Base-by-base conservation (phyloP, 1,140 invertebrate species). In the Kradibia gibbosae region DNA sequence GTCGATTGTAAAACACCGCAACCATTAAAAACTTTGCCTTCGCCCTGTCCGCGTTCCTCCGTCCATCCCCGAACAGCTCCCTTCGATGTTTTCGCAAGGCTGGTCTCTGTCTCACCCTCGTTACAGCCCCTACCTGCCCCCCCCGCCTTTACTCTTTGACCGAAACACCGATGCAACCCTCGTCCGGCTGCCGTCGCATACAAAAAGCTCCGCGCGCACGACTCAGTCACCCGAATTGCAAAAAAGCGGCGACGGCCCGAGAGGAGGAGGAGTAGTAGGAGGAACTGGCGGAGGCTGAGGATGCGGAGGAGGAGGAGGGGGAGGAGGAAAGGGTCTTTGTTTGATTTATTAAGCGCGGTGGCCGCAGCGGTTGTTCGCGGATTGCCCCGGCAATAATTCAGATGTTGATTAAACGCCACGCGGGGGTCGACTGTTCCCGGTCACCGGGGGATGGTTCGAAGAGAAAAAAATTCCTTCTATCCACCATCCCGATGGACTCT, bases 341-440 rank as follows among this genome's bases (percentile, higher is more conserved):
- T 72, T 90, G 88, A 90, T 90, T 90, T 90, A 91, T 91, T 86
- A 88, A 89, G 87, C 86, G 85, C 48, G 60, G 57, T 48, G 70
- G 82, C 75, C 28, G 57, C 74, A 81, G 83, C 87, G 88, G 89
- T 90, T 89, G 87, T 89, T 88, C 84, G 84, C 85, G 84, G 88
- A 90, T 87, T 84, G 85, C 82, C 88, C 87, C 87, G 89, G 88
- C 89, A 91, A 90, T 90, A 88, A 89, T 90, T 87, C 85, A 86
- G 85, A 86, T 89, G 88, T 90, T 91, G 89, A 91, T 91, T 89
- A 90, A 90, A 90, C 87, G 60, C 78, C 74, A 70, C 42, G 55
- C 15, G 3, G 57, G 28, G 39, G 25, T 42, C 48, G 65, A 13
- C 17, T 25, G 39, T 2, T 13, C 73, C 2, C 15, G 31, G 72